These are phyloP conservation scores for Arctocebus calabarensis DNA, from an alignment of 2,797 vertebrate genomes.

Conservation along the genomic window DNA sequence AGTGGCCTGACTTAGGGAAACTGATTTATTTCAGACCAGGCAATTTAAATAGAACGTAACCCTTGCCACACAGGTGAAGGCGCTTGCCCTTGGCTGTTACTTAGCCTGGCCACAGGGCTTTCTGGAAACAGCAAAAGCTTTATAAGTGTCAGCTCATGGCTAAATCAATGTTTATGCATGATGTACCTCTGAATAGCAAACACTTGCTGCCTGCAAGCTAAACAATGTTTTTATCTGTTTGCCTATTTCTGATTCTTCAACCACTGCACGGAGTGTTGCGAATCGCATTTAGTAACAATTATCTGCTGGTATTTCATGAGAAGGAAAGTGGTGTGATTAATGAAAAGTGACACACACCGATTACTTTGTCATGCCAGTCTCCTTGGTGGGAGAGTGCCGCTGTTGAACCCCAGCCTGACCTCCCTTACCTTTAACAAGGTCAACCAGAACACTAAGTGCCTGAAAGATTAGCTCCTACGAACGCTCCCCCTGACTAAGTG, in stretches of 20 bases:
- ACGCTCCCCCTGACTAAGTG: slow-evolving; percentile 78
- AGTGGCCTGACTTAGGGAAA: slow-evolving; percentile 75
- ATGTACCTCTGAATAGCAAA: slow-evolving; percentile 90
- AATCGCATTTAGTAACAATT: slow-evolving; percentile 91
- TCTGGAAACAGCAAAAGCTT: slow-evolving; percentile 87
- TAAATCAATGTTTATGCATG: slow-evolving; percentile 93
- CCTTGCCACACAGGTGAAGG: slow-evolving; percentile 86
- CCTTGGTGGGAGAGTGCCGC: slow-evolving; percentile 83
- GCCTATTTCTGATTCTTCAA: slow-evolving; percentile 88
- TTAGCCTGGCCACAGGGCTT: slow-evolving; percentile 86
- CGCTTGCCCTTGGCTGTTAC: slow-evolving; percentile 85
- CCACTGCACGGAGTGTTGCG: slow-evolving; percentile 87
- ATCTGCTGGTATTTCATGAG: slow-evolving; percentile 90
- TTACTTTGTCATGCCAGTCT: slow-evolving; percentile 87
- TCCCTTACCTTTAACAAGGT: slow-evolving; percentile 90
- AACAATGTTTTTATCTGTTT: slow-evolving; percentile 91
- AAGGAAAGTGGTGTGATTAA: slow-evolving; percentile 91
- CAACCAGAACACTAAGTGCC: slow-evolving; percentile 85
- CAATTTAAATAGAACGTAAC: slow-evolving; percentile 84
- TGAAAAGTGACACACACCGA: slow-evolving; percentile 91
- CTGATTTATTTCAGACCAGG: slow-evolving; percentile 83
- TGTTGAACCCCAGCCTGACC: slow-evolving; percentile 87
- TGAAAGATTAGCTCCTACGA: slow-evolving; percentile 84
- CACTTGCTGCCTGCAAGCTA: slow-evolving; percentile 90
- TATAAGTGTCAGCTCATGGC: slow-evolving; percentile 88